Evolutionary conservation across 2,888 invertebrate genomes (phyloP).

Genomic region (Abrostola triplasia): DNA sequence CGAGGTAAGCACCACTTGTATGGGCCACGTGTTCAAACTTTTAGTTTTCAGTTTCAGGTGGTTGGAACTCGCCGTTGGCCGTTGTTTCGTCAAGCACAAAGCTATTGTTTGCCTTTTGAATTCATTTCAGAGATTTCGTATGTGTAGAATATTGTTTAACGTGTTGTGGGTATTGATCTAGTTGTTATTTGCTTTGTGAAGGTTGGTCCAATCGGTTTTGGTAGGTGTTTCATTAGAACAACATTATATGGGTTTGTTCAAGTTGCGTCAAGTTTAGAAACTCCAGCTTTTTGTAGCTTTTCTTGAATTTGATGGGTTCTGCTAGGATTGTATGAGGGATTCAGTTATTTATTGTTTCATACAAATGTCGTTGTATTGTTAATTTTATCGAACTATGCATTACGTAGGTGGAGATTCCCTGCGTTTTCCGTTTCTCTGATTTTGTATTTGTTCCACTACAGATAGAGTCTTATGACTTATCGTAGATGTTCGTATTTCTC

Average conservation of each 20-base stretch:
- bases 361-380: no score
- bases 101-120: conserved; percentile 49
- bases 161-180: conserved; percentile 31
- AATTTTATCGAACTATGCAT: no score
- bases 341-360: no score
- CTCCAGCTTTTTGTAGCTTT: neutral
- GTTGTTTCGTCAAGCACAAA: conserved; percentile 53
- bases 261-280: neutral
- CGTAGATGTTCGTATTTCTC: no score
- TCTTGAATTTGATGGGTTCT: no score
- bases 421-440: no score
- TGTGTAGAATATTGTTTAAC: conserved; percentile 42
- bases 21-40: conserved; percentile 83
- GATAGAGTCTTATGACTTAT: no score
- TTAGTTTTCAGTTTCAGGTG: conserved; percentile 66
- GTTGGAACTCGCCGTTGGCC: conserved; percentile 57
- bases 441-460: no score
- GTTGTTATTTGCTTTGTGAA: conserved; percentile 45
- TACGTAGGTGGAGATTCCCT: no score
- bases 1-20: conserved; percentile 85
- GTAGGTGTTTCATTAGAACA: conserved; percentile 19
- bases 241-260: conserved; percentile 7
- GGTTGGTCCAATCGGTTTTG: conserved; percentile 31
- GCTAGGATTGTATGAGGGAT: no score
- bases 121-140: conserved; percentile 37